phyloP scores from a whole-genome alignment of 2,113 vertebrate genomes.

The Orientallactaga bullata region DNA sequence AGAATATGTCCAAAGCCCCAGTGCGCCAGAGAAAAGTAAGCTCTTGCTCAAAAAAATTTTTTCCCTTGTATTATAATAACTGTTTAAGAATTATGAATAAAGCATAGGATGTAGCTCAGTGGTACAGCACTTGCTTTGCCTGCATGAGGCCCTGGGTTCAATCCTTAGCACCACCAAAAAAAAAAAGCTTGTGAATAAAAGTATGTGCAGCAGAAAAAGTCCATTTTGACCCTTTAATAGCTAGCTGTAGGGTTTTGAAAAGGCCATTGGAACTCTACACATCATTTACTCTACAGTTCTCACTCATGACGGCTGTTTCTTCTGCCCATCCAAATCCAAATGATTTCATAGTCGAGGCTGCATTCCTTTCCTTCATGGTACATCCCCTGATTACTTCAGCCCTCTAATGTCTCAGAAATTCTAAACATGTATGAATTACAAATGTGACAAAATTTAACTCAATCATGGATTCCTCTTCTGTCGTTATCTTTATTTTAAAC shows the following conservation, averaged over 20 bases:
- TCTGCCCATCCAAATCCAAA: conserved; percentile 43
- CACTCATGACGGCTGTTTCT: not conserved
- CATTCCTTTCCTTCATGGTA: not conserved
- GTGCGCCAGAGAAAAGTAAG: not conserved
- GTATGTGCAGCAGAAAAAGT: not conserved
- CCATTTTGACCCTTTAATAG: not conserved
- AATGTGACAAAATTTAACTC: conserved; percentile 33
- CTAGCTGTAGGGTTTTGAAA: not conserved
- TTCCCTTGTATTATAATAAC: not conserved
- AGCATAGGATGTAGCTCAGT: not conserved
- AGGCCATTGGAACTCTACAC: not conserved
- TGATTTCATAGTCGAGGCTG: not conserved
- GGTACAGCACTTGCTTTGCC: not conserved
- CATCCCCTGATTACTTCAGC: not conserved
- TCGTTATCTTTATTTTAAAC: conserved; percentile 33
- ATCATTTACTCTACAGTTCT: too few relatives aligned
- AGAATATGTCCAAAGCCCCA: not conserved
- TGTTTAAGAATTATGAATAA: conserved; percentile 10
- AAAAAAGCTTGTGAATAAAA: conserved; percentile 25
- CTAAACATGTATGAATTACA: conserved; percentile 38
- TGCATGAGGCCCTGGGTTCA: not conserved
- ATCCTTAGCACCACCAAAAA: not conserved
- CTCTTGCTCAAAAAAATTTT: conserved; percentile 10
- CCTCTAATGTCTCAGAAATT: conserved; percentile 54
- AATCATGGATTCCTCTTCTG: not conserved